Conservation (phyloP, 2,888 invertebrate genomes). For the Heteromyza rotundicornis region DNA sequence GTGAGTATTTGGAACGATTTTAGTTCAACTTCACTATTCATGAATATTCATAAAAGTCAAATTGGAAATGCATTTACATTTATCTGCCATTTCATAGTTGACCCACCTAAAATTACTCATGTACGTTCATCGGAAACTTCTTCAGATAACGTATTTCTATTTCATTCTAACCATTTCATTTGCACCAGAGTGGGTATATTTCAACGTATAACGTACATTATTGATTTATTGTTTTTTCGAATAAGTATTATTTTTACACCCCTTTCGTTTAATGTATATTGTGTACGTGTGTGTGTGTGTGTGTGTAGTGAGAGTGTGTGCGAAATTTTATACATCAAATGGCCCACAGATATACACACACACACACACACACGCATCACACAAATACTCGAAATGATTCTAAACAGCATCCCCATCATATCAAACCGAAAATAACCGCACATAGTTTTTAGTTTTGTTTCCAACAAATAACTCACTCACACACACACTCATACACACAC, state of each 20-base stretch:
- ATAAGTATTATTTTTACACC: constrained; percentile 34
- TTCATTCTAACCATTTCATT: constrained; percentile 4
- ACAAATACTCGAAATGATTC: constrained; percentile 24
- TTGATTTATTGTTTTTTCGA: constrained; percentile 43
- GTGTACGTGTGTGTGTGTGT: no score
- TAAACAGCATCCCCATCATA: constrained; percentile 35
- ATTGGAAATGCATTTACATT: background rate
- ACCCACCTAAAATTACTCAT: no score
- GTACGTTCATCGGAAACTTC: background rate
- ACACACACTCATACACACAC: constrained; percentile 9
- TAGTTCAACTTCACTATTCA: background rate
- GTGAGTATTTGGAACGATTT: no score
- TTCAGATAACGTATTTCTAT: background rate
- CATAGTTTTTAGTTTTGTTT: constrained; percentile 33
- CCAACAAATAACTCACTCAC: constrained; percentile 36
- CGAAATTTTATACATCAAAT: constrained; percentile 20
- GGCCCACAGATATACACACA: constrained; percentile 9
- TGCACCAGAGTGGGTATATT: no score
- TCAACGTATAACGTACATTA: constrained; percentile 26
- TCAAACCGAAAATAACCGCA: constrained; percentile 30
- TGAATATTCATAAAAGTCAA: background rate
- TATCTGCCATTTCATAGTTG: no score
- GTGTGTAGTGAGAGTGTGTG: constrained; percentile 10
- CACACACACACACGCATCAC: constrained; percentile 2
- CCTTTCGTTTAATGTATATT: constrained; percentile 26